Conservation (phyloP, 2,888 invertebrate genomes). For the Xanthia icteritia region DNA sequence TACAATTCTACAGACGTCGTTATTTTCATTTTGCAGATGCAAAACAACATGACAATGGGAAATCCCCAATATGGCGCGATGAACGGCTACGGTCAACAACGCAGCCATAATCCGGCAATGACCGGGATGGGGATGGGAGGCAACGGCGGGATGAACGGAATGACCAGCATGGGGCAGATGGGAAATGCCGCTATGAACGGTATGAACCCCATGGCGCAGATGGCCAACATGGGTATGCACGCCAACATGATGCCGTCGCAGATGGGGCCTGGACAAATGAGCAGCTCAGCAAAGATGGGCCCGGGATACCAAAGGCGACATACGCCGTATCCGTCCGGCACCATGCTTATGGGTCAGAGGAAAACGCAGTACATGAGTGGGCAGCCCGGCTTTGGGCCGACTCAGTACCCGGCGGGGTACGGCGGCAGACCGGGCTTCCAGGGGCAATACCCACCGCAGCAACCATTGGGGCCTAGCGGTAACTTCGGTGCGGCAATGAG, state of each 20-base stretch:
- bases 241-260: constrained; percentile 93
- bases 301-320: constrained; percentile 94
- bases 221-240: constrained; percentile 94
- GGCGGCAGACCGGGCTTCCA: constrained; percentile 90
- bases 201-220: constrained; percentile 94
- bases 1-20: constrained; percentile 41
- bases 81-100: constrained; percentile 91
- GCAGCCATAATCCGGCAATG: constrained; percentile 91
- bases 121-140: constrained; percentile 90
- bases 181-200: constrained; percentile 92
- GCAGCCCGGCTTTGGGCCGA: constrained; percentile 87
- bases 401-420: constrained; percentile 89
- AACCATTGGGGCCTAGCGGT: constrained; percentile 91
- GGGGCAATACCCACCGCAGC: constrained; percentile 92
- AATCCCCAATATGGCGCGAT: constrained; percentile 91
- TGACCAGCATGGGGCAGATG: constrained; percentile 92
- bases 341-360: constrained; percentile 96
- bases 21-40: constrained; percentile 88
- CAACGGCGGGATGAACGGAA: constrained; percentile 89
- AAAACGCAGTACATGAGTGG: constrained; percentile 92
- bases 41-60: constrained; percentile 92
- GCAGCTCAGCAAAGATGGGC: constrained; percentile 92
- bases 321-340: constrained; percentile 96
- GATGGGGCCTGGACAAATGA: constrained; percentile 93
- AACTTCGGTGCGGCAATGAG: constrained; percentile 90